A percentile compares a stretch with the other conserved stretches of the same genome.
These are phyloP conservation scores for Diglossa cyanea DNA, from an alignment of 2,797 vertebrate genomes.

Conservation along the genomic window DNA sequence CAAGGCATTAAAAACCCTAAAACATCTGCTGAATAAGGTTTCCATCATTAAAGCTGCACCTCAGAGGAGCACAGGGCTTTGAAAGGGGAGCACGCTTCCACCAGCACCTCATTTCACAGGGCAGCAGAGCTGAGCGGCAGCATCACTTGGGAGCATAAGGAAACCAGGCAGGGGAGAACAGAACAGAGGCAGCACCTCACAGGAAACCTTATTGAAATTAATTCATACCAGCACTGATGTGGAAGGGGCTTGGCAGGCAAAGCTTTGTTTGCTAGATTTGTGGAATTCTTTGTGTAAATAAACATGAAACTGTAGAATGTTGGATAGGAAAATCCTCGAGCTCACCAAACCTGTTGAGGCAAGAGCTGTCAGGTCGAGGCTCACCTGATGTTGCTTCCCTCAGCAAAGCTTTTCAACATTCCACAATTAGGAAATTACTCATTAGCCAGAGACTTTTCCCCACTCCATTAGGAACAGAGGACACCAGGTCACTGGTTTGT, in stretches of 20 bases:
- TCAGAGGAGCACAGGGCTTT: neutral
- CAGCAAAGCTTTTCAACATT: slow-evolving; percentile 6
- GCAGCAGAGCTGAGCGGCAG: neutral
- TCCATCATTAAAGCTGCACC: accelerated
- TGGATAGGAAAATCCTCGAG: neutral
- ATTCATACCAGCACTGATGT: neutral
- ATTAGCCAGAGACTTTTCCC: neutral
- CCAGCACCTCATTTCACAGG: neutral
- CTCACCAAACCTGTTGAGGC: neutral
- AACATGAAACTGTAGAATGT: neutral
- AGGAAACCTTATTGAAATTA: neutral
- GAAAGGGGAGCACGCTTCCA: neutral
- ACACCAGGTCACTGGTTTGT: neutral
- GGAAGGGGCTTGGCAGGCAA: neutral
- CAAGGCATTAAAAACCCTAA: neutral
- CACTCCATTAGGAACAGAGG: neutral
- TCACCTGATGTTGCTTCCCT: neutral
- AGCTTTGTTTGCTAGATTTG: neutral
- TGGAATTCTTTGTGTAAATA: neutral
- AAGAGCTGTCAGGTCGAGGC: neutral
- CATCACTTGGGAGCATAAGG: neutral
- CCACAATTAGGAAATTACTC: neutral
- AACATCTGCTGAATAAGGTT: neutral
- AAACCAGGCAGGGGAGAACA: neutral
- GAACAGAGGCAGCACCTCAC: neutral